Evolutionary conservation across 2,888 invertebrate genomes (phyloP).

Genomic region (Nudaria mundana): DNA sequence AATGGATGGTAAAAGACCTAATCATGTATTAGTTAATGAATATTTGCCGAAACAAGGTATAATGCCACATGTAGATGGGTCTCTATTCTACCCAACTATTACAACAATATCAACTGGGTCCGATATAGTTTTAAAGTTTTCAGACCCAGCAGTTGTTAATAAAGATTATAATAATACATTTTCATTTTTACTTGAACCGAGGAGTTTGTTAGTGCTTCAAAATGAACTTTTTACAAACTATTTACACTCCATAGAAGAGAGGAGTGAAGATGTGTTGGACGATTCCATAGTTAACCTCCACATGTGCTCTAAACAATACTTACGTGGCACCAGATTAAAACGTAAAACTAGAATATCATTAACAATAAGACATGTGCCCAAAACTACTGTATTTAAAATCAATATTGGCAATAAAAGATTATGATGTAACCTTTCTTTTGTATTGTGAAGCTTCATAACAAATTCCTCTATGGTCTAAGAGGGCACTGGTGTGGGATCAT

Average conservation of each 20-base stretch:
- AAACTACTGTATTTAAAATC: slow-evolving; percentile 88
- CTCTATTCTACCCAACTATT: slow-evolving; percentile 94
- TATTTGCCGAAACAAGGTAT: slow-evolving; percentile 97
- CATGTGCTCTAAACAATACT: slow-evolving; percentile 80
- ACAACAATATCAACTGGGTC: slow-evolving; percentile 96
- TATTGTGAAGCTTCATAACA: neutral
- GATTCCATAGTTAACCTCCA: slow-evolving; percentile 83
- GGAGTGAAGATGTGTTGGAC: slow-evolving; percentile 82
- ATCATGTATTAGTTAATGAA: slow-evolving; percentile 97
- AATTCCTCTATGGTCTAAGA: neutral
- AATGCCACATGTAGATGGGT: slow-evolving; percentile 98
- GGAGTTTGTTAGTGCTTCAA: slow-evolving; percentile 93
- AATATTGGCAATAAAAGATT: slow-evolving; percentile 77
- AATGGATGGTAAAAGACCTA: slow-evolving; percentile 88
- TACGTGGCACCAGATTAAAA: slow-evolving; percentile 77
- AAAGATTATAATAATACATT: slow-evolving; percentile 73
- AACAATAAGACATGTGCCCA: slow-evolving; percentile 96
- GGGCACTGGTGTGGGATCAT: no score
- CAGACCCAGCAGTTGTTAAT: slow-evolving; percentile 70
- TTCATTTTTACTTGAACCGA: slow-evolving; percentile 90
- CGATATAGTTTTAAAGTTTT: slow-evolving; percentile 94
- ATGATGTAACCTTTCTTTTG: slow-evolving; percentile 4
- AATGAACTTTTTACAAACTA: slow-evolving; percentile 91
- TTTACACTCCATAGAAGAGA: slow-evolving; percentile 93
- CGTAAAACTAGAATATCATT: slow-evolving; percentile 91